Evolutionary conservation across 2,888 invertebrate species (phyloP).

Genomic region (Microplitis deprimator): DNA sequence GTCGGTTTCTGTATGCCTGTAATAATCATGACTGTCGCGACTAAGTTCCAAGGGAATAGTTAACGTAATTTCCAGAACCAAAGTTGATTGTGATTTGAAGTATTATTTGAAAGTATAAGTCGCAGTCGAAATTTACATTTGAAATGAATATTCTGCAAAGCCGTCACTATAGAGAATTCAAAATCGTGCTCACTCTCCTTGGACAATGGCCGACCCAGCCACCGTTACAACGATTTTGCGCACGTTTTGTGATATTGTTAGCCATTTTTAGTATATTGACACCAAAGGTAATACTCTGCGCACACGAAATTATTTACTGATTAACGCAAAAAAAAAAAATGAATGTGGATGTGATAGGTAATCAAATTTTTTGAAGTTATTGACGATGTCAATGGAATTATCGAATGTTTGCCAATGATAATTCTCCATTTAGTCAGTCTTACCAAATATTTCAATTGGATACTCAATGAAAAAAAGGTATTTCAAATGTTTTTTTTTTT

Average conservation of each 20-base stretch:
- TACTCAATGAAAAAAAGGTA: constrained; percentile 43
- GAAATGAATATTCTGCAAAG: constrained; percentile 1
- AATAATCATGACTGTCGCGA: background rate
- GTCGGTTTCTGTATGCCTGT: background rate
- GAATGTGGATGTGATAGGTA: constrained; percentile 23
- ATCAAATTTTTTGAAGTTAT: constrained; percentile 39
- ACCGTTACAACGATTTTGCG: background rate
- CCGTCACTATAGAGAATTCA: constrained; percentile 14
- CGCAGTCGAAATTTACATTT: background rate
- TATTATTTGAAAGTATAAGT: background rate
- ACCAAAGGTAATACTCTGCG: constrained; percentile 23
- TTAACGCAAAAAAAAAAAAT: background rate
- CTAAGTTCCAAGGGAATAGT: background rate
- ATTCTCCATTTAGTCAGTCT: constrained; percentile 17
- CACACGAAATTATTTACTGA: too few species aligned
- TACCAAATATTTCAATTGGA: constrained; percentile 40
- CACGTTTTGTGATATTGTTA: background rate
- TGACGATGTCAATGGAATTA: constrained; percentile 40
- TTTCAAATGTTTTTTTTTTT: background rate
- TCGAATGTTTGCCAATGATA: constrained; percentile 41
- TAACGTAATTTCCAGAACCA: background rate
- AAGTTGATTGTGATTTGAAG: background rate
- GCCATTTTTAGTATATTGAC: constrained; percentile 20
- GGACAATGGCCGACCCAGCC: constrained; percentile 23
- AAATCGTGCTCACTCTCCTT: background rate